A percentile compares a stretch with the other conserved stretches of the same genome.
Evolutionary conservation across 2,113 vertebrate genomes (phyloP).

Genomic region (Columba livia): DNA sequence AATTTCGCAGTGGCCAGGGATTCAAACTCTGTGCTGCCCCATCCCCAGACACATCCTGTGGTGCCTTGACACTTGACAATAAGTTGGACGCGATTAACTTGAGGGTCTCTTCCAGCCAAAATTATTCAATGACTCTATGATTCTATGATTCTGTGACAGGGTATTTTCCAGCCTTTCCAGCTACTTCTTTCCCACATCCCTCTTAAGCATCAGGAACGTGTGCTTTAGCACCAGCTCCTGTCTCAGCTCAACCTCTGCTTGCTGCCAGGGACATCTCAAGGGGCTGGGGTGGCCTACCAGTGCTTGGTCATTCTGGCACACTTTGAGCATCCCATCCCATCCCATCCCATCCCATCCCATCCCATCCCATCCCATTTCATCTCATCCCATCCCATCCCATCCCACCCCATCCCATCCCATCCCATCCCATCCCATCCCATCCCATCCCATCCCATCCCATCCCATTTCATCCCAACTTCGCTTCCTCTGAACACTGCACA

Average conservation of each 20-base stretch:
- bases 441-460: neutral
- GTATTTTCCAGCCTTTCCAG: neutral
- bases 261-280: neutral
- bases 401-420: too few species aligned
- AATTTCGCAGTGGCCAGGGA: neutral
- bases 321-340: neutral
- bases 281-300: neutral
- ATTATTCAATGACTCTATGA: too few species aligned
- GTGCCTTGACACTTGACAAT: neutral
- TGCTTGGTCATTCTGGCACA: neutral
- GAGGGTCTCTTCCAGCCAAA: too few species aligned
- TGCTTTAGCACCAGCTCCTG: neutral
- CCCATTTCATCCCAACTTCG: fast-evolving
- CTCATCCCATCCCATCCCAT: neutral
- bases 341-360: neutral
- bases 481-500: neutral
- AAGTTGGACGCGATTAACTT: too few species aligned
- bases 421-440: neutral
- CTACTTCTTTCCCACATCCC: neutral
- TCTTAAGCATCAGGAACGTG: neutral
- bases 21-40: neutral
- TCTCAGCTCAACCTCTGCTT: neutral
- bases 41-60: neutral
- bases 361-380: neutral
- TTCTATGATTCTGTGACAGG: too few species aligned